Conservation (phyloP, 1,140 invertebrate species). For the Leptonema lineaticorne region DNA sequence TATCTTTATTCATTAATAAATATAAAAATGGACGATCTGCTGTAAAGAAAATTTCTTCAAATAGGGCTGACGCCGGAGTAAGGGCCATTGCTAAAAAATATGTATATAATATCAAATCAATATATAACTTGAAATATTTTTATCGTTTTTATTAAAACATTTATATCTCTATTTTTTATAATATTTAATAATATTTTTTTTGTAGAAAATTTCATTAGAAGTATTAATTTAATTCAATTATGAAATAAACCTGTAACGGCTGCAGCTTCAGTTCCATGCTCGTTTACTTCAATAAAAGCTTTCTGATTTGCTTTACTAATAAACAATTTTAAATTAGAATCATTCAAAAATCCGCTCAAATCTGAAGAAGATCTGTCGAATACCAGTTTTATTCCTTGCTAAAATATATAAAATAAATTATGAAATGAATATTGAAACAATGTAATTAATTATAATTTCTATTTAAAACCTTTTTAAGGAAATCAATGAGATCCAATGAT, state of each 20-base stretch:
- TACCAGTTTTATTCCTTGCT: slow-evolving; percentile 55
- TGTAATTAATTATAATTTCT: neutral
- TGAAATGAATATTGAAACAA: slow-evolving; percentile 31
- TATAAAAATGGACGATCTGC: slow-evolving; percentile 1
- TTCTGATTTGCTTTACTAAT: slow-evolving; percentile 66
- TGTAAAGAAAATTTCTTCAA: neutral
- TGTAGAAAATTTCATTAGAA: too few species aligned
- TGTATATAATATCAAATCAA: too few species aligned
- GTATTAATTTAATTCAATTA: too few species aligned
- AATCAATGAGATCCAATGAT: slow-evolving; percentile 55
- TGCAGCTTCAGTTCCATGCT: slow-evolving; percentile 76
- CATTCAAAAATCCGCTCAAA: slow-evolving; percentile 62
- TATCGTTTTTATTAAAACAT: too few species aligned
- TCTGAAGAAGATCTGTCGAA: slow-evolving; percentile 57
- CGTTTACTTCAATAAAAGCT: slow-evolving; percentile 72
- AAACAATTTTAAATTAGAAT: slow-evolving; percentile 50
- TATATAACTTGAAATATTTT: too few species aligned
- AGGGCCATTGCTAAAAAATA: too few species aligned
- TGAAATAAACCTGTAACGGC: slow-evolving; percentile 64
- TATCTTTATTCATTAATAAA: neutral
- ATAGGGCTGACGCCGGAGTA: too few species aligned
- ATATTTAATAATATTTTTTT: too few species aligned
- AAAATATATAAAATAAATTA: slow-evolving; percentile 31
- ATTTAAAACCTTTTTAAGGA: slow-evolving; percentile 56
- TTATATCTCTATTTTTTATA: too few species aligned